A percentile compares a stretch with the other conserved stretches of the same genome.
Evolutionary conservation across 2,797 vertebrate species (phyloP).

Genomic region (Chaetodon trifasciatus): DNA sequence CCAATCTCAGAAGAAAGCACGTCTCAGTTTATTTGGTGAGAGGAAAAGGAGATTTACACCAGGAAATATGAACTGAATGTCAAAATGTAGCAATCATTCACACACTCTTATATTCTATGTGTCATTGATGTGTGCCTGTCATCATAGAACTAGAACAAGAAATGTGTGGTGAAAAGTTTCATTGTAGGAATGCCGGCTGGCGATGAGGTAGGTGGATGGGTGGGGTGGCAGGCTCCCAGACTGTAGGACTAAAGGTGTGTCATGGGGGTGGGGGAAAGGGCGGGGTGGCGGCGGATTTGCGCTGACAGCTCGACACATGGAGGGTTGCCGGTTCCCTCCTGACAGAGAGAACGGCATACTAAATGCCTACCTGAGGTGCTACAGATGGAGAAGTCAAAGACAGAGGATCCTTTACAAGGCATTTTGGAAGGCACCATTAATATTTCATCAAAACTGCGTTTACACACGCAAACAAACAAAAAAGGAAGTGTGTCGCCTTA

Average conservation of each 20-base stretch:
- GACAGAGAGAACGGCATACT: conserved; percentile 81
- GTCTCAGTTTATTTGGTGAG: conserved; percentile 58
- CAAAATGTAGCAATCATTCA: conserved; percentile 63
- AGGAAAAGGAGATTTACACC: conserved; percentile 49
- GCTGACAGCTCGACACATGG: conserved; percentile 80
- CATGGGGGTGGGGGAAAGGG: conserved; percentile 59
- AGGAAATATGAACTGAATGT: conserved; percentile 59
- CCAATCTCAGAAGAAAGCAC: conserved; percentile 60
- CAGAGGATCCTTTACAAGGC: conserved; percentile 84
- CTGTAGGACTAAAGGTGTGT: conserved; percentile 78
- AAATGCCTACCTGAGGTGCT: conserved; percentile 84
- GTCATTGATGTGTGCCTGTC: conserved; percentile 51
- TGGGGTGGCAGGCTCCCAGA: conserved; percentile 59
- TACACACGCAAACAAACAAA: conserved; percentile 85
- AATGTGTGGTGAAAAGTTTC: conserved; percentile 53
- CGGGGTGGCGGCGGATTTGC: conserved; percentile 58
- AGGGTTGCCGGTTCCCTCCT: conserved; percentile 73
- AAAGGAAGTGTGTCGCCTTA: conserved; percentile 80
- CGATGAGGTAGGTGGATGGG: conserved; percentile 33
- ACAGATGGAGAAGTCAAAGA: conserved; percentile 86
- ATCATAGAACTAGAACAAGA: conserved; percentile 29
- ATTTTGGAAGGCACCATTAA: conserved; percentile 84
- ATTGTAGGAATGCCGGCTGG: conserved; percentile 18
- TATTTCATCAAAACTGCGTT: conserved; percentile 86
- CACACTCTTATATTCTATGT: conserved; percentile 41